phyloP scores from a whole-genome alignment of 2,113 vertebrate genomes.

The Perca schrenkii region DNA sequence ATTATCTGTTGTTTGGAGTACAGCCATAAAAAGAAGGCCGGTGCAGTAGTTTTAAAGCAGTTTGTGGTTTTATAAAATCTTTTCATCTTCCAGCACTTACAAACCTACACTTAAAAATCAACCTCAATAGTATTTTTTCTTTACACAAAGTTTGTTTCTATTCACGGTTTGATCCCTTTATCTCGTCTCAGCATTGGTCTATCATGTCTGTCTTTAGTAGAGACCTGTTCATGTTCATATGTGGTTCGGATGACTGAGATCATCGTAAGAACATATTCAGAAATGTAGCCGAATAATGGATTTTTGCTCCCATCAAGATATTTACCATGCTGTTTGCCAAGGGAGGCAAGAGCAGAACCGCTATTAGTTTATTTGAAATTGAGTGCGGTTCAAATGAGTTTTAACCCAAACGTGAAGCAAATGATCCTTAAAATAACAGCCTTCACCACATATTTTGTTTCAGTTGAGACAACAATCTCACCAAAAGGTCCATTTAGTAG shows the following conservation, averaged over 20 bases:
- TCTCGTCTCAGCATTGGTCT: constrained; percentile 5
- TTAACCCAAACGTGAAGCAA: not conserved
- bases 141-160: not conserved
- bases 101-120: constrained; percentile 11
- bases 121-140: not conserved
- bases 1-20: not conserved
- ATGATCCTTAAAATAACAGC: not conserved
- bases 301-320: constrained; percentile 33
- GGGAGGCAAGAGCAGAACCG: not conserved
- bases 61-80: constrained; percentile 3
- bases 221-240: constrained; percentile 14
- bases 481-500: not conserved
- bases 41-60: not conserved
- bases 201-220: constrained; percentile 35
- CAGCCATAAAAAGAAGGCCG: not conserved
- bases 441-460: not conserved
- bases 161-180: not conserved
- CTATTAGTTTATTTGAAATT: not conserved
- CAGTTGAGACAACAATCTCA: not conserved
- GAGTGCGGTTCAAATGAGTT: not conserved
- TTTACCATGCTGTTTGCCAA: constrained; percentile 41
- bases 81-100: not conserved
- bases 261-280: constrained; percentile 18
- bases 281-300: not conserved
- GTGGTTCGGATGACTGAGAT: constrained; percentile 14